A percentile compares a stretch with the other conserved stretches of the same genome.
Conservation (phyloP, 2,113 vertebrate genomes). For the Pseudolaguvia tuberculata region DNA sequence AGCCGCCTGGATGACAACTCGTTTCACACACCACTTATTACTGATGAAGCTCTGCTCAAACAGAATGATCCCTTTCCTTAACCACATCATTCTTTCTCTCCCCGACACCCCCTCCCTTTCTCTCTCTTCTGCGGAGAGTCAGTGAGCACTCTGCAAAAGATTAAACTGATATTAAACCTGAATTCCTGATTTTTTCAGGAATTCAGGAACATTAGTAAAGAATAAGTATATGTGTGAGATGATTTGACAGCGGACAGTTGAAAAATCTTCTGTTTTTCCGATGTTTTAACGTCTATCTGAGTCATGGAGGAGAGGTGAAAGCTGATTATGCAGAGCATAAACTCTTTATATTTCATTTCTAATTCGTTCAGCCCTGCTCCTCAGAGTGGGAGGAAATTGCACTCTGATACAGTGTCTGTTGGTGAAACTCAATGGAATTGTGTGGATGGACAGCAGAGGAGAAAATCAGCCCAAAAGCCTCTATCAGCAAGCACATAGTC, state of each 20-base stretch:
- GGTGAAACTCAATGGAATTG: conserved; percentile 3
- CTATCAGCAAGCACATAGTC: background rate
- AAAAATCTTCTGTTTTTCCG: conserved; percentile 37
- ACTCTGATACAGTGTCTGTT: background rate
- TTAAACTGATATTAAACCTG: conserved; percentile 41
- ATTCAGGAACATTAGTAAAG: conserved; percentile 14
- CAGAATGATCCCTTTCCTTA: conserved; percentile 29
- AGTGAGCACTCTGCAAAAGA: conserved; percentile 36
- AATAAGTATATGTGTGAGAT: conserved; percentile 12
- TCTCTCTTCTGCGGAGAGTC: background rate
- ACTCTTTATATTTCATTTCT: conserved; percentile 35
- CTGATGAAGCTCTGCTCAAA: conserved; percentile 41
- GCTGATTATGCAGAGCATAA: conserved; percentile 33
- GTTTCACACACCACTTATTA: conserved; percentile 53
- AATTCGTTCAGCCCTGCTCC: conserved; percentile 18
- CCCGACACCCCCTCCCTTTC: conserved; percentile 31
- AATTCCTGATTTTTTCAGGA: conserved; percentile 32
- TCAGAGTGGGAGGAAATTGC: conserved; percentile 8
- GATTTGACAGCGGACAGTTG: conserved; percentile 25
- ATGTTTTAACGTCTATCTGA: conserved; percentile 16
- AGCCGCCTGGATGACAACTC: conserved; percentile 45
- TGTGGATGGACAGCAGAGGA: background rate
- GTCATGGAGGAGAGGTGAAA: conserved; percentile 26
- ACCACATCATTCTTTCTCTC: conserved; percentile 19
- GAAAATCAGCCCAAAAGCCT: conserved; percentile 5